Evolutionary conservation across 2,888 invertebrate species (phyloP).

Genomic region (Acanthosepion esculentum): DNA sequence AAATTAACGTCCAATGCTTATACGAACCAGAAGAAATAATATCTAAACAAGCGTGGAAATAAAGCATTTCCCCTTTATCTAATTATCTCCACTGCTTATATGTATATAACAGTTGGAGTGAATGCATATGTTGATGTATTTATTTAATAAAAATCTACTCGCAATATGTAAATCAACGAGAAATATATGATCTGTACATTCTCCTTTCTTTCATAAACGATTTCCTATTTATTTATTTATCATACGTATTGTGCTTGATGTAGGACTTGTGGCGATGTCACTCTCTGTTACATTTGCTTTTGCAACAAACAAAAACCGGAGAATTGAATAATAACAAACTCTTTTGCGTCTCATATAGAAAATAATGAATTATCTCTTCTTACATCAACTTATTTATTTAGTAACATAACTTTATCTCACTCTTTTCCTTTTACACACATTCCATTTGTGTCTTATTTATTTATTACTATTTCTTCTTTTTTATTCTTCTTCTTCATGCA

Average conservation of each 20-base stretch:
- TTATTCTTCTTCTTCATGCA: neutral
- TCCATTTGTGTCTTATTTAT: neutral
- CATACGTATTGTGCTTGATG: neutral
- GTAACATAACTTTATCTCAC: too few species aligned
- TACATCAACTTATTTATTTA: neutral
- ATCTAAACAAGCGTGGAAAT: too few species aligned
- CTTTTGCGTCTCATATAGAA: neutral
- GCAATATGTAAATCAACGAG: neutral
- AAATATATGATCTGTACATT: neutral
- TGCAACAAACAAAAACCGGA: neutral
- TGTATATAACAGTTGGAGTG: too few species aligned
- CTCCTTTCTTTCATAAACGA: neutral
- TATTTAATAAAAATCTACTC: too few species aligned
- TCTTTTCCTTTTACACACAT: neutral
- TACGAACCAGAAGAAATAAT: too few species aligned
- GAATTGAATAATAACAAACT: neutral
- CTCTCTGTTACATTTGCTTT: slow-evolving; percentile 4
- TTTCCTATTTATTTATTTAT: neutral
- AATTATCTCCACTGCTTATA: too few species aligned
- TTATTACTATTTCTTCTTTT: neutral
- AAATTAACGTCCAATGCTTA: too few species aligned
- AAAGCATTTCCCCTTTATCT: too few species aligned
- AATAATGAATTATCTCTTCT: neutral
- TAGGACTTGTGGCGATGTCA: neutral
- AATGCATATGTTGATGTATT: too few species aligned